Base-by-base conservation (phyloP, 2,797 vertebrate species). In the Helostoma temminkii region DNA sequence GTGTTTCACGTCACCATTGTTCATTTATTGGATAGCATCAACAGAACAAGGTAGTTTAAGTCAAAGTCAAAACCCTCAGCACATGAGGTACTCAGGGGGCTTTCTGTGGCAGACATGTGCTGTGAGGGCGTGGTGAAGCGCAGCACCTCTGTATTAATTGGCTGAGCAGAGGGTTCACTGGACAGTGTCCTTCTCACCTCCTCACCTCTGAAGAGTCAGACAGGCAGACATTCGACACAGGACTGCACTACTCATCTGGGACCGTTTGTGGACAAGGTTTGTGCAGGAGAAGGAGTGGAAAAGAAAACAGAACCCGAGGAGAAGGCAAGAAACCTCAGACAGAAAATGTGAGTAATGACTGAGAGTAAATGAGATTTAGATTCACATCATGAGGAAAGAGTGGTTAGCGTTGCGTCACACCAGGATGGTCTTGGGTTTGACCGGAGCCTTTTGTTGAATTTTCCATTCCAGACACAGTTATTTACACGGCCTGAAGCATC, bases 111-210 rank as follows among this genome's bases (percentile, higher is more conserved):
- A 72, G 82, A 84, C 87, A 88, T 93, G 90, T 94, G 74, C 86
- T 79, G 88, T 2, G 24, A 78, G 64, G 71, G 89, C 92, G 91
- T 83, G 81, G 74, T 24, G 62, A 82, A 59, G 63, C 68, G 76
- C 85, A 0, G 50, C 93, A 92, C 92, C 84, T 86, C 82, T 43
- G 74, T 91, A 85, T 86, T 89, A 94, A 93, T 86, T 91, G 74
- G 52, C 63, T 6, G 56, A 63, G 80, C 56, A 9, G 42, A 52
- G 62, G 53, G 74, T 77, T 79, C 42, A 87, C 71, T 86, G 81
- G 82, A 71, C 66, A 25, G 28, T 11, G 30, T 55, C 24, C 30
- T 74, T 81, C 78, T 83, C 74, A 75, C 72, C 70, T 79, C 53
- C 67, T 76, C 71, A 78, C 48, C 61, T 73, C 49, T 63, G 42